A percentile compares a stretch with the other conserved stretches of the same genome.
These are phyloP conservation scores for Sinopyrophorus schimmeli DNA, from an alignment of 2,888 invertebrate species.

Conservation along the genomic window DNA sequence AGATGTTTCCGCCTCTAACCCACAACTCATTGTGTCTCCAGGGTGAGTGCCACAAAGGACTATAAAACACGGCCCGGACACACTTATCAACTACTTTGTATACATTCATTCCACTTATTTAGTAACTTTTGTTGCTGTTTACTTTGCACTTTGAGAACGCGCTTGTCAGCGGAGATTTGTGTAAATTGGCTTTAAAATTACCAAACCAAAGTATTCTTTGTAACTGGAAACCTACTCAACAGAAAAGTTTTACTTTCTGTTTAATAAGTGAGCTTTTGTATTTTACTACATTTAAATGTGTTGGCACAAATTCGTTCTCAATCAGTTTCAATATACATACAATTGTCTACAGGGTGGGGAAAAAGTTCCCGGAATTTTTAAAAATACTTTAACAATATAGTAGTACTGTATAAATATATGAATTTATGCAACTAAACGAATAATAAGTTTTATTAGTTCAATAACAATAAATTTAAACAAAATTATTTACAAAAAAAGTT, in stretches of 20 bases:
- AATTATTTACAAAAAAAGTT: too few relatives aligned
- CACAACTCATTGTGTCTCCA: constrained; percentile 37
- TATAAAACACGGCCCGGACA: constrained; percentile 44
- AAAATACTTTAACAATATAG: too few relatives aligned
- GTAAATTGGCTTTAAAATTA: constrained; percentile 21
- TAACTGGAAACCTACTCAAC: neutral
- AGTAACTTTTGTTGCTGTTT: constrained; percentile 27
- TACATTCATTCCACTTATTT: constrained; percentile 30
- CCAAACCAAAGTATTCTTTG: constrained; percentile 18
- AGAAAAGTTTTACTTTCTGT: constrained; percentile 5
- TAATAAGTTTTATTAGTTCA: too few relatives aligned
- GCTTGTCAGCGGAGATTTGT: constrained; percentile 12
- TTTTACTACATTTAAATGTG: too few relatives aligned
- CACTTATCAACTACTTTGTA: constrained; percentile 39
- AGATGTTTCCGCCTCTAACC: constrained; percentile 42
- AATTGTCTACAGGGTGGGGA: too few relatives aligned
- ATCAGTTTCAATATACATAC: too few relatives aligned
- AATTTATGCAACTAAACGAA: too few relatives aligned
- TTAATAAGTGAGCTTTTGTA: too few relatives aligned
- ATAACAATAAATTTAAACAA: too few relatives aligned
- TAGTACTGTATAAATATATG: too few relatives aligned
- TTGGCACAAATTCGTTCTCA: too few relatives aligned
- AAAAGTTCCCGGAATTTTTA: too few relatives aligned
- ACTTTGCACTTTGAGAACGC: constrained; percentile 24
- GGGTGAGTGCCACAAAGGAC: constrained; percentile 40